phyloP scores from a whole-genome alignment of 2,113 vertebrate species.

The Neofelis nebulosa region DNA sequence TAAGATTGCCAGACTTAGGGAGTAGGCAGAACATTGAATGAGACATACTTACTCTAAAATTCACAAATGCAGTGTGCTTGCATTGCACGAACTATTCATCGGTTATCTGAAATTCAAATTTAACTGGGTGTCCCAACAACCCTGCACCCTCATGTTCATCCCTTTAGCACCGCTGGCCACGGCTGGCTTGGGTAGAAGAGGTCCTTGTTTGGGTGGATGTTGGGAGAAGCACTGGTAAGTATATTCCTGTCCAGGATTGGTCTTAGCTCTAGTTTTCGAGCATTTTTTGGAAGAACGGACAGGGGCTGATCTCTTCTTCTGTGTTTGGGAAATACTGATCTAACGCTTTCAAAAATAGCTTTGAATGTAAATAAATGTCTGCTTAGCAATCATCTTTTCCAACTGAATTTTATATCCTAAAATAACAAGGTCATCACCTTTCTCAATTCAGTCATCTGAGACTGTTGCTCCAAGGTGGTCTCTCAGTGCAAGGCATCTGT shows the following conservation, averaged over 20 bases:
- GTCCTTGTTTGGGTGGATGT: background rate
- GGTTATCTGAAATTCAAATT: background rate
- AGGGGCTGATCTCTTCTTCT: background rate
- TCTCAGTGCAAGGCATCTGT: background rate
- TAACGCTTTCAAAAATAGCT: background rate
- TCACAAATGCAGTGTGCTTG: no score
- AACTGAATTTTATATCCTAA: background rate
- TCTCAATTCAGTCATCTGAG: background rate
- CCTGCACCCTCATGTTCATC: no score
- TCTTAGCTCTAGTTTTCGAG: background rate
- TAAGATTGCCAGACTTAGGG: background rate
- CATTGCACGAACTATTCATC: background rate
- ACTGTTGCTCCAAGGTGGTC: background rate
- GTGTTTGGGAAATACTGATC: background rate
- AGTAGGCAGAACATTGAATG: background rate
- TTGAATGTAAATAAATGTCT: background rate
- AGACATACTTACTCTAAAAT: background rate
- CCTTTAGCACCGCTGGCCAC: background rate
- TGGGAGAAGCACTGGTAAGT: background rate
- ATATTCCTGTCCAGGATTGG: background rate
- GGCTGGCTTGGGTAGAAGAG: background rate
- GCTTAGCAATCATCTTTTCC: background rate
- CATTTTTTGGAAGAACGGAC: background rate
- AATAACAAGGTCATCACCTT: background rate
- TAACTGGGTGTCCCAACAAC: background rate